Evolutionary conservation across 1,140 invertebrate species (phyloP), one percentile per base, ranked within the genome.

Genomic region (Microplitis mediator): DNA sequence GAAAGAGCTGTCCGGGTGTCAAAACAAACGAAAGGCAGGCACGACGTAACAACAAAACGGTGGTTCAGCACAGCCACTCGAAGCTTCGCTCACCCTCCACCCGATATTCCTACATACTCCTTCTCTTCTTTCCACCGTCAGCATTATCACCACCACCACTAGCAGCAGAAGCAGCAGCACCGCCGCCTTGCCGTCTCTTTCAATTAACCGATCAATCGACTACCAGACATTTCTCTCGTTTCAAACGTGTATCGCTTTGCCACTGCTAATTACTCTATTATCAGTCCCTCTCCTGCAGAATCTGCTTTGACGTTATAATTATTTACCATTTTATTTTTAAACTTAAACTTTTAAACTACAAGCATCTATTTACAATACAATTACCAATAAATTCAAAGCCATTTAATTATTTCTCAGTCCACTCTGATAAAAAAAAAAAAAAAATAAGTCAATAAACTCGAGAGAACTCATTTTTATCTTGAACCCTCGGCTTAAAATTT

Each of bases 1-100:
- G 84, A 87, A 87, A 87, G 85, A 86, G 84, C 85, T 86, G 85
- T 86, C 85, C 79, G 79, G 84, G 80, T 81, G 84, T 80, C 81
- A 82, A 84, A 78, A 78, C 78, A 80, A 85, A 79, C 80, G 83
- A 86, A 85, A 86, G 51, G 62, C 39, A 73, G 63, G 54, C 65
- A 76, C 79, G 14, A 51, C 78, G 81, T 77, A 76, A 81, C 78
- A 83, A 82, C 81, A 82, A 80, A 82, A 82, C 61, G 56, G 35
- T 16, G 65, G 67, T 32, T 73, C 34, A 83, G 85, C 80, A 80
- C 79, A 84, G 81, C 79, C 81, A 80, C 80, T 83, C 78, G 78
- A 74, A 65, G 52, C 69, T 69, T 65, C 23, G 13, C 50, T 56
- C 72, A 52, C 50, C 80, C 77, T 75, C 77, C 11, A 11, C 5